Percentiles rank a stretch among this genome's conserved stretches.
phyloP scores from a whole-genome alignment of 2,113 vertebrate species.

The Lophius piscatorius region DNA sequence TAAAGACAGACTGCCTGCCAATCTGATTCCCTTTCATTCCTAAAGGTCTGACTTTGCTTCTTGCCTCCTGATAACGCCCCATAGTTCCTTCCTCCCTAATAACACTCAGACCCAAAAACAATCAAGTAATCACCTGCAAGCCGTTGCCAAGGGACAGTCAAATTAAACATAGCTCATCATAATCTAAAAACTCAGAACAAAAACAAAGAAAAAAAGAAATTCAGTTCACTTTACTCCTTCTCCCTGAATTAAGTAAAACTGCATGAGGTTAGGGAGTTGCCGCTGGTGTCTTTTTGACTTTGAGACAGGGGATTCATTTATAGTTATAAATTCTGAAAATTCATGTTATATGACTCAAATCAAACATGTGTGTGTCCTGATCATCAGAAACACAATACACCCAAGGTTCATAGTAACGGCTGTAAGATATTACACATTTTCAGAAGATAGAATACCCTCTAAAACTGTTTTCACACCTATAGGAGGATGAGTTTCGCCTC shows the following conservation, averaged over 20 bases:
- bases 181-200: conserved; percentile 49
- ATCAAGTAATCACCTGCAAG: conserved; percentile 59
- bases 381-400: too few species aligned
- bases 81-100: conserved; percentile 72
- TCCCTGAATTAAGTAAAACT: conserved; percentile 52
- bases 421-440: too few species aligned
- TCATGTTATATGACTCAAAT: conserved; percentile 36
- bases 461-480: neutral
- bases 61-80: conserved; percentile 58
- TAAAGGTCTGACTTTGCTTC: conserved; percentile 33
- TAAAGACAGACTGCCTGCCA: conserved; percentile 48
- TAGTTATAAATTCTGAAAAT: conserved; percentile 33
- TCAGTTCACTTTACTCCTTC: neutral
- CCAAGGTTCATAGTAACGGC: too few species aligned
- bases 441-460: too few species aligned
- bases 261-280: conserved; percentile 1
- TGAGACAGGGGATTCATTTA: conserved; percentile 35
- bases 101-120: conserved; percentile 60
- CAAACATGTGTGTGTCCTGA: too few species aligned
- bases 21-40: conserved; percentile 47
- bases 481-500: neutral
- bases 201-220: neutral
- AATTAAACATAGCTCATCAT: conserved; percentile 38
- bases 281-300: conserved; percentile 27
- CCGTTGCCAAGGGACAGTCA: conserved; percentile 32